Evolutionary conservation across 2,888 invertebrate species (phyloP), one percentile per base, ranked within the genome.

Genomic region (Cactoblastis cactorum): DNA sequence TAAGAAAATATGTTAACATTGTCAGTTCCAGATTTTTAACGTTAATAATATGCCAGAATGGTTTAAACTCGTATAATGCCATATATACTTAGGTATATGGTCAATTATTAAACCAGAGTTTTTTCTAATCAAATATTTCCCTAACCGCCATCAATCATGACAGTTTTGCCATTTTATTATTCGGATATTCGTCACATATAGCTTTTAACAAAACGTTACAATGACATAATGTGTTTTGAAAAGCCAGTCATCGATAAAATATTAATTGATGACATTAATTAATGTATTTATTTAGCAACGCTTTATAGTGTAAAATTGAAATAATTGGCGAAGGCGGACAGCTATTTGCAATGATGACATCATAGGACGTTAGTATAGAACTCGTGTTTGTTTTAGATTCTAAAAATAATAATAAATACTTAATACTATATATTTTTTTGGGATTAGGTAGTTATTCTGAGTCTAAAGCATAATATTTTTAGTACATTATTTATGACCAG

Each of bases 221-320:
- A 32, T 9, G 41, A 39, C 19, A 14, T 49, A 49, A 49, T 49
- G 15, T 11, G 33, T 17, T 41, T 19, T 41, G 49, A 49, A 49
- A 41, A 49, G 39, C 15, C 33, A 41, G 32, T 41, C 49, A 49
- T 9, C 39, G 41, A 11, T 49, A 22, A 41, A 14, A 41, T 32
- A 39, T 49, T 49, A 39, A 49, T 49, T 32, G 49, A 49, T 18
- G 24, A 39, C 17, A 32, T 39, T 49, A 38, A 32, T 49, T 49
- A 8, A 37, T 48, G 15, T 28, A 38, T 14, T 47, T 8, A 35
- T 14, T 35, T 3, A 19, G 11, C 35, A 47, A 19, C 19, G 34
- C 34, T 24, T 35, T 49, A 45, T 47, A 52, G 45, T 17, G 45
- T 37, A 32, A 32, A 50, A 24, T 43, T 14, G 11, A 15, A 24